Evolutionary conservation across 2,797 vertebrate genomes (phyloP).

Genomic region (Spinus pinus): DNA sequence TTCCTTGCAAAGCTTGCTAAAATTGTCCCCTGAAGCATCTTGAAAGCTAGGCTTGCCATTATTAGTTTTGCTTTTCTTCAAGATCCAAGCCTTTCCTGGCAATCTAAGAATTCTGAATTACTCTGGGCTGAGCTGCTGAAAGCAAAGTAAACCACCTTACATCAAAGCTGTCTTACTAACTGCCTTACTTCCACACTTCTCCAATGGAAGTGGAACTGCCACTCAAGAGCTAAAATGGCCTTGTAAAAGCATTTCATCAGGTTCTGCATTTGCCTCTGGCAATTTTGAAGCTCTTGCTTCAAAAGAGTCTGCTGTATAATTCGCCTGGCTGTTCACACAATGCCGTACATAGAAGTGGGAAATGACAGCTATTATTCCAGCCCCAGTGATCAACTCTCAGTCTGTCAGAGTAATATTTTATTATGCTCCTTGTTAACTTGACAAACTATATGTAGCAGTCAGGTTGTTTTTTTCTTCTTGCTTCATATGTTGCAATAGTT

Average conservation of each 20-base stretch:
- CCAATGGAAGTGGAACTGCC: not conserved
- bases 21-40: not conserved
- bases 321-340: not conserved
- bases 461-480: not conserved
- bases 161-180: not conserved
- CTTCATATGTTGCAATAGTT: not conserved
- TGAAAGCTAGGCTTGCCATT: not conserved
- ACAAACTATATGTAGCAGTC: not conserved
- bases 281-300: not conserved
- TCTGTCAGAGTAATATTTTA: slow-evolving; percentile 15
- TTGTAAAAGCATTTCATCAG: not conserved
- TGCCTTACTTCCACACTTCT: not conserved
- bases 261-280: not conserved
- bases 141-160: slow-evolving; percentile 6
- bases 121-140: not conserved
- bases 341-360: not conserved
- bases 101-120: not conserved
- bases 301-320: not conserved
- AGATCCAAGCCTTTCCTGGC: not conserved
- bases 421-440: slow-evolving; percentile 2
- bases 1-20: not conserved
- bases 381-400: not conserved
- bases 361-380: slow-evolving; percentile 14
- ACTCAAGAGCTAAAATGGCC: not conserved
- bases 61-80: not conserved